These are phyloP conservation scores for Mesitornis unicolor DNA, from an alignment of 2,113 vertebrate genomes.

Conservation along the genomic window DNA sequence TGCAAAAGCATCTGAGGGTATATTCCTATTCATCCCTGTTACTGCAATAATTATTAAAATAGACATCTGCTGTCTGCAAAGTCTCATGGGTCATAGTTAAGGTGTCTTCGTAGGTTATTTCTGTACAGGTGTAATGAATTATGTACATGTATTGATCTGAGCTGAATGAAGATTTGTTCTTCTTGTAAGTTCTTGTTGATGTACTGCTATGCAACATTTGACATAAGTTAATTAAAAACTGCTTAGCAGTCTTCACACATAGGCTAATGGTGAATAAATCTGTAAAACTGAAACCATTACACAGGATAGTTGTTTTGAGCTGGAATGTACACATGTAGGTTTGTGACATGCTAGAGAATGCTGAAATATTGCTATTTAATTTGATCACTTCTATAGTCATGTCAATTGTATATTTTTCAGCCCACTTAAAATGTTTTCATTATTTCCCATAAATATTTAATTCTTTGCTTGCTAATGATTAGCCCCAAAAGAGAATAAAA, in stretches of 20 bases:
- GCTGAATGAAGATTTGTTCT: constrained; percentile 52
- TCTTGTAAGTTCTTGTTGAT: constrained; percentile 22
- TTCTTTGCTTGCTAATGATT: background rate
- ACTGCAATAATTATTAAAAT: constrained; percentile 29
- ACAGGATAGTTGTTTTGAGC: background rate
- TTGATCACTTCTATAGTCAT: background rate
- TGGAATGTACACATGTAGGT: background rate
- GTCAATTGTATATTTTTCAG: background rate
- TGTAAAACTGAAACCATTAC: background rate
- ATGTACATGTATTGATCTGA: constrained; percentile 25
- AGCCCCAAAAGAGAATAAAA: background rate
- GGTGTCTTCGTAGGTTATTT: constrained; percentile 5
- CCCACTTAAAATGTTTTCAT: background rate
- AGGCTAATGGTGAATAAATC: background rate
- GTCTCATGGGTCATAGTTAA: background rate
- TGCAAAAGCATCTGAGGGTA: background rate
- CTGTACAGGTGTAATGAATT: constrained; percentile 37
- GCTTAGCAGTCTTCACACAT: constrained; percentile 11
- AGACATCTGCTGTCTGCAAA: constrained; percentile 21
- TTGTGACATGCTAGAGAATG: background rate
- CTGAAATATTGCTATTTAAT: background rate
- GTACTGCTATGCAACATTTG: background rate
- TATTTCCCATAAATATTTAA: constrained; percentile 28
- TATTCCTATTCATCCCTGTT: constrained; percentile 1
- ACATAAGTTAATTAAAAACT: constrained; percentile 53